These are phyloP conservation scores for Drosophila mercatorum DNA, from an alignment of 2,888 invertebrate species.

Conservation along the genomic window DNA sequence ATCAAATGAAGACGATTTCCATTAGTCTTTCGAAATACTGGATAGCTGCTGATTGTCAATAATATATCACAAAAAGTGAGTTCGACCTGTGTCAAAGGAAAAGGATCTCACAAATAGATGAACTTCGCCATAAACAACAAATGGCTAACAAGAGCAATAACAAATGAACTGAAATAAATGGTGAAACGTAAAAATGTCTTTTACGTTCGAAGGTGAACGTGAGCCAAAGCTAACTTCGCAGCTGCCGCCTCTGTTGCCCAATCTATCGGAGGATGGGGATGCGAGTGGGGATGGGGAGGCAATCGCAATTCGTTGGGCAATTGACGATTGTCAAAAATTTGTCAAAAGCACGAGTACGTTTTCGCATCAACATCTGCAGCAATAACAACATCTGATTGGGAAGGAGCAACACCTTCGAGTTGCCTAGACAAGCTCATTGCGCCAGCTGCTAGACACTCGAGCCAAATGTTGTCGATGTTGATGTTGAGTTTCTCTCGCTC, in stretches of 20 bases:
- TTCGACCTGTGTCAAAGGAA: too few relatives aligned
- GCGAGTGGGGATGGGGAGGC: not conserved
- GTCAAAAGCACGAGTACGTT: constrained; percentile 69
- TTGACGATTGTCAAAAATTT: constrained; percentile 78
- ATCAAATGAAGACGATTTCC: constrained; percentile 20
- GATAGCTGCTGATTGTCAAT: constrained; percentile 14
- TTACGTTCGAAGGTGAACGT: constrained; percentile 57
- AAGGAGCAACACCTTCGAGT: constrained; percentile 54
- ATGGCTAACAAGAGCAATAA: constrained; percentile 11
- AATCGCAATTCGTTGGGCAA: constrained; percentile 57
- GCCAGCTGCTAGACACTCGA: constrained; percentile 36
- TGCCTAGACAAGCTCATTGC: constrained; percentile 42
- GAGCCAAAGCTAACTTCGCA: constrained; percentile 64
- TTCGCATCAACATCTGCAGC: constrained; percentile 28
- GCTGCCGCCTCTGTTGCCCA: constrained; percentile 39
- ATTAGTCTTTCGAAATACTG: constrained; percentile 26
- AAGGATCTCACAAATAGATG: constrained; percentile 31
- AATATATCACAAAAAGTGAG: constrained; percentile 8
- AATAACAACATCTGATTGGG: constrained; percentile 11
- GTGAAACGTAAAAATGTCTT: constrained; percentile 60
- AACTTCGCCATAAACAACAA: constrained; percentile 10
- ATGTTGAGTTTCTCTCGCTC: constrained; percentile 9
- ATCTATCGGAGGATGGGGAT: not conserved
- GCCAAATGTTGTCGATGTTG: constrained; percentile 29
- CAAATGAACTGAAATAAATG: constrained; percentile 58